These are phyloP conservation scores for Hemistola chrysoprasaria DNA, from an alignment of 2,888 invertebrate species.

Conservation along the genomic window DNA sequence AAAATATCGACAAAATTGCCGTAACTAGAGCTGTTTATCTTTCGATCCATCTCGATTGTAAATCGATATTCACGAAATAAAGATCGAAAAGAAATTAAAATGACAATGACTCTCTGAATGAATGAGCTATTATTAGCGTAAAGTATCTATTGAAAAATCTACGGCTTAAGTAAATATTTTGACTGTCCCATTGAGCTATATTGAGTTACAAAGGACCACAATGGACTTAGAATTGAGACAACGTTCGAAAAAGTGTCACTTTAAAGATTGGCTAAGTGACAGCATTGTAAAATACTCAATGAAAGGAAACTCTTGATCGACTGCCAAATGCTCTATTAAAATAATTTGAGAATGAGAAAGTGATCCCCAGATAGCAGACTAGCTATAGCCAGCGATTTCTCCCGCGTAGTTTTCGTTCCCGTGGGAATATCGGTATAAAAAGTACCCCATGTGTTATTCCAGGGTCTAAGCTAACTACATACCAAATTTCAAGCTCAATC, in stretches of 20 bases:
- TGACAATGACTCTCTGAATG: conserved; percentile 67
- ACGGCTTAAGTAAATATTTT: conserved; percentile 75
- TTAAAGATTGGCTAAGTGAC: conserved; percentile 26
- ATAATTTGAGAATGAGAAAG: conserved; percentile 38
- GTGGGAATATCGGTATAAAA: too few species aligned
- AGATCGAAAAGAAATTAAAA: conserved; percentile 61
- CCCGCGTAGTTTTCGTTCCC: too few species aligned
- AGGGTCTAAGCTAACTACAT: too few species aligned
- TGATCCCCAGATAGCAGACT: too few species aligned
- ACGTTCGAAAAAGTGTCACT: conserved; percentile 22
- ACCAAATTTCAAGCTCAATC: too few species aligned
- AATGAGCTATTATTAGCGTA: conserved; percentile 67
- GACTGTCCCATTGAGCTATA: conserved; percentile 74
- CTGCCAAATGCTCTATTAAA: conserved; percentile 45
- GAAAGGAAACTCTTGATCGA: conserved; percentile 46
- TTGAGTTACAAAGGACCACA: conserved; percentile 71
- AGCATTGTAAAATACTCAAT: conserved; percentile 16
- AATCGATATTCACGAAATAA: conserved; percentile 45
- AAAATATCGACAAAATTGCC: conserved; percentile 30
- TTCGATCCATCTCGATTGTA: conserved; percentile 51
- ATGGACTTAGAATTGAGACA: conserved; percentile 40
- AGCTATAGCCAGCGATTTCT: too few species aligned
- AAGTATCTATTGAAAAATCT: conserved; percentile 61
- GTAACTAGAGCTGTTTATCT: conserved; percentile 69
- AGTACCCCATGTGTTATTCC: too few species aligned